These are phyloP conservation scores for Phalloptychus januarius DNA, from an alignment of 2,797 vertebrate genomes.

Conservation along the genomic window DNA sequence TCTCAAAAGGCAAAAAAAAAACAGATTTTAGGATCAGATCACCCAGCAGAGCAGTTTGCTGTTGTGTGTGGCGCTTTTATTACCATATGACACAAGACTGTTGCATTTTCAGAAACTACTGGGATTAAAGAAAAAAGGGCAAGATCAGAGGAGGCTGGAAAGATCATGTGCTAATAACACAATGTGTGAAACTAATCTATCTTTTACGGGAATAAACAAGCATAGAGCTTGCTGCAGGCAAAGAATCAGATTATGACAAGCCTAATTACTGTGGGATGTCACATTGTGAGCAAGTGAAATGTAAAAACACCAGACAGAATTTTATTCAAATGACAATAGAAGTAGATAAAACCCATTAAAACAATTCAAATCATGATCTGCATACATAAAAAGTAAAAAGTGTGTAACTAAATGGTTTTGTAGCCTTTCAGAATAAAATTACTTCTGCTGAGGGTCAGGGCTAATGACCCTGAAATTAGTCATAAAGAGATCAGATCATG, in stretches of 20 bases:
- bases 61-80: background rate
- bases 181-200: slow-evolving; percentile 12
- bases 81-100: background rate
- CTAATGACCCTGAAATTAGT: slow-evolving; percentile 2
- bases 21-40: background rate
- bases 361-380: background rate
- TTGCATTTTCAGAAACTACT: background rate
- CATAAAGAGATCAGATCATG: background rate
- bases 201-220: background rate
- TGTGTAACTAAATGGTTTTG: background rate
- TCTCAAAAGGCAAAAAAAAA: background rate
- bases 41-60: background rate
- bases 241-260: background rate
- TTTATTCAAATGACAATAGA: background rate
- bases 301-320: background rate
- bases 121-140: background rate
- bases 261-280: slow-evolving; percentile 2
- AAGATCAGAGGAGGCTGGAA: background rate
- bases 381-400: background rate
- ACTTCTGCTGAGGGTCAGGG: background rate
- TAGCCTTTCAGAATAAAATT: background rate
- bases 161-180: slow-evolving; percentile 3
- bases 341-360: background rate
- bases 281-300: slow-evolving; percentile 1
- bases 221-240: slow-evolving; percentile 1